These are phyloP conservation scores for Nanorana parkeri DNA, from an alignment of 2,113 vertebrate genomes.

Conservation along the genomic window DNA sequence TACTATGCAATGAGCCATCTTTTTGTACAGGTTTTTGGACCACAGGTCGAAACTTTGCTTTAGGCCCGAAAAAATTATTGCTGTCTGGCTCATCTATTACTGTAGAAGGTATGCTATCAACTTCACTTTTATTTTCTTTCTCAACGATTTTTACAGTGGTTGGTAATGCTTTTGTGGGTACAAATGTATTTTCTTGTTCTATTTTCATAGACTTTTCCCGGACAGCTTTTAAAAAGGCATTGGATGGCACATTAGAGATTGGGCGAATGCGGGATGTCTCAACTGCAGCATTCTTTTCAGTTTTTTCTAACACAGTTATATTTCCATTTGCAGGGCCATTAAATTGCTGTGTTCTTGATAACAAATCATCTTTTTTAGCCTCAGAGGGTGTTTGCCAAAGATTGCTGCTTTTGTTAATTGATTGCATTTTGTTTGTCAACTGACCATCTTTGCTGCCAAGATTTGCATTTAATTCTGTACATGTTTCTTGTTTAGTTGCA, in stretches of 20 bases:
- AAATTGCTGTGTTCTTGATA: conserved; percentile 42
- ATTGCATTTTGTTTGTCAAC: not conserved
- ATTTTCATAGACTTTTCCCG: conserved; percentile 40
- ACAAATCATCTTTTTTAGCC: not conserved
- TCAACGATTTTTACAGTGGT: conserved; percentile 2
- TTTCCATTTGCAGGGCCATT: conserved; percentile 59
- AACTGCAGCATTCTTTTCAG: not conserved
- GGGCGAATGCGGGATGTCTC: conserved; percentile 40
- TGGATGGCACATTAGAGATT: not conserved
- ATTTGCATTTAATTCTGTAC: not conserved
- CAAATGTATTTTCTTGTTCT: not conserved
- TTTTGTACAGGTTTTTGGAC: conserved; percentile 80
- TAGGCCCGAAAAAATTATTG: conserved; percentile 83
- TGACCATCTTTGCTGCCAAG: not conserved
- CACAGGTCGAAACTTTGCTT: conserved; percentile 88
- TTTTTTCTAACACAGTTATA: conserved; percentile 48
- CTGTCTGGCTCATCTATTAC: conserved; percentile 56
- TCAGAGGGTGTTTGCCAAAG: not conserved
- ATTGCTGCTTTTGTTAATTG: not conserved
- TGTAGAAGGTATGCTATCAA: not conserved
- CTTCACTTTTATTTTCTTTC: conserved; percentile 59
- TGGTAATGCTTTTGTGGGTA: not conserved
- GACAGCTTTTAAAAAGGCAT: conserved; percentile 36
- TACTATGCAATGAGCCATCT: conserved; percentile 84
- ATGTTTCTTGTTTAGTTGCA: not conserved